These are phyloP conservation scores for Malurus cyaneus DNA, from an alignment of 2,113 vertebrate species.

Conservation along the genomic window DNA sequence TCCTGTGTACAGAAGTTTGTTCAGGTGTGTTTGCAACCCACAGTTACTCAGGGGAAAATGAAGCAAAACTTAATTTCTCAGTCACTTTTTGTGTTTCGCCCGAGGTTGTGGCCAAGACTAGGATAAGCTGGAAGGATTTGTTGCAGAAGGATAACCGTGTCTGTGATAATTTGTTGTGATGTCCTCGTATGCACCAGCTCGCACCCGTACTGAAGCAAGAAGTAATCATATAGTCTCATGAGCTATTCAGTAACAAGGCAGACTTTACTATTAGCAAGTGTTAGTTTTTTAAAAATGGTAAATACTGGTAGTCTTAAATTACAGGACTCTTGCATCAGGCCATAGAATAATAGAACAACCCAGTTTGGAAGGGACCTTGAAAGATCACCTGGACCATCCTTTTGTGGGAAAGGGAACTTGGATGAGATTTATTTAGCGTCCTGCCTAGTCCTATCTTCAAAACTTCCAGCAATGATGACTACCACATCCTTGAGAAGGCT, in stretches of 20 bases:
- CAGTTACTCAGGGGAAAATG: fast-evolving
- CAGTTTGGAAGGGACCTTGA: neutral
- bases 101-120: neutral
- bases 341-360: neutral
- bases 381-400: neutral
- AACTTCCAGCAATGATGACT: neutral
- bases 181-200: neutral
- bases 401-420: neutral
- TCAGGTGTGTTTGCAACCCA: neutral
- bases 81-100: neutral
- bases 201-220: neutral
- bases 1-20: neutral
- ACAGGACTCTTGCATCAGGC: neutral
- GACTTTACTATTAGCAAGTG: neutral
- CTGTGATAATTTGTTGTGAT: neutral
- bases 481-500: neutral
- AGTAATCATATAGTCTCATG: neutral
- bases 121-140: neutral
- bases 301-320: neutral
- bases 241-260: neutral
- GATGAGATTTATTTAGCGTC: neutral
- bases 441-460: neutral
- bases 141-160: neutral
- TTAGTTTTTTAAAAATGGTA: neutral
- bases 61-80: neutral